Percentiles rank a stretch among this genome's conserved stretches.
Conservation (phyloP, 1,140 invertebrate species). For the Oncopodura yosiiana region DNA sequence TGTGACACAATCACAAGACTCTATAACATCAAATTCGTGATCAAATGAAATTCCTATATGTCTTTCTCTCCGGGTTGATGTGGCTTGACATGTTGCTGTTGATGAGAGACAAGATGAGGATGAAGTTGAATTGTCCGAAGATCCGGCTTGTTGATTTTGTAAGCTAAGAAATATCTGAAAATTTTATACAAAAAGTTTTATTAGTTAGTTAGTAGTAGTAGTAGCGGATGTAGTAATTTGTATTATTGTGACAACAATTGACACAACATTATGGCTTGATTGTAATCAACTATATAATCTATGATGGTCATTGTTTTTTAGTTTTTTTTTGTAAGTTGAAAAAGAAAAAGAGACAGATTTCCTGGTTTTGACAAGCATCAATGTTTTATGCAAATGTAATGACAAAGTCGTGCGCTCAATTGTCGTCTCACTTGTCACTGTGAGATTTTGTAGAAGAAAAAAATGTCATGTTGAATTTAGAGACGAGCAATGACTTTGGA, state of each 20-base stretch:
- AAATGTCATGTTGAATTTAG: background rate
- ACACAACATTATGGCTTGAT: background rate
- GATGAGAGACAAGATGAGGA: slow-evolving; percentile 20
- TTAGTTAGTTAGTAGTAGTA: background rate
- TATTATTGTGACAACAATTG: background rate
- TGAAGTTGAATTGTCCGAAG: background rate
- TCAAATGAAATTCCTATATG: slow-evolving; percentile 20
- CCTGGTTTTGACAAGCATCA: too few species aligned
- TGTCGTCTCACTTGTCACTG: background rate
- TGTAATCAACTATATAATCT: background rate
- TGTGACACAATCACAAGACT: slow-evolving; percentile 43
- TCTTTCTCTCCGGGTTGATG: slow-evolving; percentile 14
- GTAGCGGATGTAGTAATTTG: background rate
- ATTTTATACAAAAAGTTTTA: background rate
- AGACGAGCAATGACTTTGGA: too few species aligned
- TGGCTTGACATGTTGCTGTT: slow-evolving; percentile 18
- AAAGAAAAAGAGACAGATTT: background rate
- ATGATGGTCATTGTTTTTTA: background rate
- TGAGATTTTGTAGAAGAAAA: background rate
- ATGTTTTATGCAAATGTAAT: slow-evolving; percentile 17
- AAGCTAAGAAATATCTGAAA: slow-evolving; percentile 22
- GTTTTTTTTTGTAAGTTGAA: background rate
- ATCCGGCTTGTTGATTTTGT: slow-evolving; percentile 15
- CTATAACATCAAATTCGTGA: slow-evolving; percentile 41
- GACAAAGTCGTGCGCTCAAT: slow-evolving; percentile 7